phyloP scores from a whole-genome alignment of 2,113 vertebrate species.

The Patagioenas fasciata region DNA sequence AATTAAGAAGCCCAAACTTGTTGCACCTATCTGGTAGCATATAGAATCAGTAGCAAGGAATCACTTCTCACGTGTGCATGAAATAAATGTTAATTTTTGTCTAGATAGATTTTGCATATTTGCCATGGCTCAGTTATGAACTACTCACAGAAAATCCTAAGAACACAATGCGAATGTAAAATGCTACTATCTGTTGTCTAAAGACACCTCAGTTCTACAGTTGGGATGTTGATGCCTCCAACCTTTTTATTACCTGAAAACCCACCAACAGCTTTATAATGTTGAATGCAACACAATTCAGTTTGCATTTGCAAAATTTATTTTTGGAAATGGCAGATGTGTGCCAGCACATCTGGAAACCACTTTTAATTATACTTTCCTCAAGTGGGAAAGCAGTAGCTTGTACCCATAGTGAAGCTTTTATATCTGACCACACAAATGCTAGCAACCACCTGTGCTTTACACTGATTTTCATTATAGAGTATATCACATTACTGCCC shows the following conservation, averaged over 20 bases:
- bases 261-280: slow-evolving; percentile 42
- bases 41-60: not conserved
- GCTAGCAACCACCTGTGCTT: slow-evolving; percentile 61
- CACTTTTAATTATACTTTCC: slow-evolving; percentile 66
- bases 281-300: slow-evolving; percentile 19
- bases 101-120: not conserved
- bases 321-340: slow-evolving; percentile 26
- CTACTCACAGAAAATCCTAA: not conserved
- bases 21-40: not conserved
- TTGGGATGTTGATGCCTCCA: not conserved
- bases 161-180: not conserved
- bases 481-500: slow-evolving; percentile 48
- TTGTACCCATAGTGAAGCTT: slow-evolving; percentile 26
- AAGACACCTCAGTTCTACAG: not conserved
- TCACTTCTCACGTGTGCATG: not conserved
- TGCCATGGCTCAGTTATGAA: not conserved
- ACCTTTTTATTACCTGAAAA: slow-evolving; percentile 60
- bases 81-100: not conserved
- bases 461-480: slow-evolving; percentile 54
- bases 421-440: slow-evolving; percentile 62
- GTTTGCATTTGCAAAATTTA: slow-evolving; percentile 44
- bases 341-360: slow-evolving; percentile 71
- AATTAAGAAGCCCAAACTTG: not conserved
- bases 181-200: not conserved
- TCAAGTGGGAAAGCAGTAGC: slow-evolving; percentile 54